Evolutionary conservation across 2,888 invertebrate species (phyloP), one percentile per base, ranked within the genome.

Genomic region (Sesamia inferens): DNA sequence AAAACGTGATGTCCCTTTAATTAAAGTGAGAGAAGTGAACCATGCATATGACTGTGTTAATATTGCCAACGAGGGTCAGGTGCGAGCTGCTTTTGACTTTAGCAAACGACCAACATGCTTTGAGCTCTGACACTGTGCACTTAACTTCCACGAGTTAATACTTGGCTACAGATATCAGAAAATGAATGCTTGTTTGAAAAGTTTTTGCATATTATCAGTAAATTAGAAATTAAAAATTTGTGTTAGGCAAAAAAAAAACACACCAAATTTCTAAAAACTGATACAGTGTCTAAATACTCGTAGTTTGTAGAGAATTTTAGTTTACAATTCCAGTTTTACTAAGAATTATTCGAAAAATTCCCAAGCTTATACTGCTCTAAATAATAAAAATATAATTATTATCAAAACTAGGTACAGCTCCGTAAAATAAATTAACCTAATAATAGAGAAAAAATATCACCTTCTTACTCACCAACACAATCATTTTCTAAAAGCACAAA

Each of bases 1-100:
- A 87, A 89, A 90, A 90, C 88, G 84, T 85, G 84, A 83, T 85
- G 85, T 89, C 86, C 82, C 84, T 86, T 91, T 90, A 92, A 92
- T 92, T 90, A 90, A 90, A 90, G 87, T 87, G 88, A 86, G 85
- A 88, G 87, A 85, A 88, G 85, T 55, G 85, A 88, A 83, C 84
- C 84, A 81, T 80, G 87, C 89, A 90, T 88, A 88, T 90, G 39
- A 39, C 39, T 6, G 90, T 85, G 86, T 78, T 85, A 74, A 83
- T 84, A 85, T 82, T 76, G 71, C 68, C 69, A 78, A 84, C 81
- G 71, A 69, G 87, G 89, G 90, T 90, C 91, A 90, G 88, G 87
- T 88, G 88, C 51, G 74, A 85, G 85, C 81, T 78, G 76, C 85
- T 85, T 88, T 86, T 84, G 68, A 74, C 67, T 83, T 61, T 66